Evolutionary conservation across 2,888 invertebrate genomes (phyloP), one percentile per base, ranked within the genome.

Genomic region (Rambutsinella grinnellia): DNA sequence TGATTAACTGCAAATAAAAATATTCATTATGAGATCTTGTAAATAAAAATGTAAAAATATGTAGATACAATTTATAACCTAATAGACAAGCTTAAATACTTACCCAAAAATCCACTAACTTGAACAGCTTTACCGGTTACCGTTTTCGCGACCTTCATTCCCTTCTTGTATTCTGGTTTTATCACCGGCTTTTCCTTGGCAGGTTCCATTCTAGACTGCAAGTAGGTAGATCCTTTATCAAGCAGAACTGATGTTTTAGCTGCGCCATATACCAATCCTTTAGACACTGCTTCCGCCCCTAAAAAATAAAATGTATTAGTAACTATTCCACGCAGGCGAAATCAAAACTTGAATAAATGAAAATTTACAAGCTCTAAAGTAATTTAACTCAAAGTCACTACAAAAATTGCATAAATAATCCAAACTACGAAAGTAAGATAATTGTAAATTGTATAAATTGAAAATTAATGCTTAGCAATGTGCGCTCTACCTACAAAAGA

Each of bases 41-140:
- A n/a, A n/a, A n/a, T n/a, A n/a, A n/a, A n/a, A n/a, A n/a, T 15
- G 10, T 15, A 13, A 44, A 44, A 44, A 44, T 13, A 13, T 44
- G 15, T 44, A 44, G 10, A 13, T 44, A 44, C 46, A 13, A 44
- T 15, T n/a, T n/a, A n/a, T n/a, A n/a, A n/a, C n/a, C 15, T 24
- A n/a, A 56, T 15, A 23, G 8, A 57, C 10, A 15, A 10, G 10
- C n/a, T n/a, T n/a, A n/a, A 36, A 3, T 44, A 19, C 87, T 86
- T 85, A 91, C 91, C 89, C 51, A 92, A 85, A 86, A 87, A 93
- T 62, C 91, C 90, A 10, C 92, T 93, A 67, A 92, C 90, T 84
- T 89, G 89, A 5, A 91, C 92, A 8, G 92, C 92, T 46, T 88
- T 90, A 74, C 90, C 89, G 1, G 92, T 91, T 10, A 92, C 92